A percentile compares a stretch with the other conserved stretches of the same genome.
These are phyloP conservation scores for Augochlorella aurata DNA, from an alignment of 2,888 invertebrate genomes.

Conservation along the genomic window DNA sequence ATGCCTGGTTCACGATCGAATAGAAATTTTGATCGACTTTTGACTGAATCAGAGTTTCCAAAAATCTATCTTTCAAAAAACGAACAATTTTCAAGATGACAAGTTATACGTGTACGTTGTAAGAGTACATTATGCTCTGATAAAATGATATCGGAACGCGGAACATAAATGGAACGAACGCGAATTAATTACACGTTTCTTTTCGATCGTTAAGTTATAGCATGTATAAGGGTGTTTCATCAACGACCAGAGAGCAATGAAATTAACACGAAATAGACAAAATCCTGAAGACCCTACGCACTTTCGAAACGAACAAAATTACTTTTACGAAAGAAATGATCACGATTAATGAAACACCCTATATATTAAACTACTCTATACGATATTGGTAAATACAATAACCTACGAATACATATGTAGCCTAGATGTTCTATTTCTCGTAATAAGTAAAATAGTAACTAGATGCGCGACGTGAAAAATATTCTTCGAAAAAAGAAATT, in stretches of 20 bases:
- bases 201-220: slow-evolving; percentile 62
- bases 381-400: slow-evolving; percentile 63
- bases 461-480: slow-evolving; percentile 51
- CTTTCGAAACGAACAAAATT: not conserved
- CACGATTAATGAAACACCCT: slow-evolving; percentile 17
- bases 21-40: slow-evolving; percentile 31
- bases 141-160: not conserved
- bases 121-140: not conserved
- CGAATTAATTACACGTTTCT: slow-evolving; percentile 34
- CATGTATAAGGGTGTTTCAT: slow-evolving; percentile 38
- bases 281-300: not conserved
- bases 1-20: slow-evolving; percentile 48
- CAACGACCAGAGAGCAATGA: not conserved
- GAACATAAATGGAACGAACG: not conserved
- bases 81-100: not conserved
- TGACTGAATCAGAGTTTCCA: not conserved
- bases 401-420: slow-evolving; percentile 69
- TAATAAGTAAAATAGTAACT: slow-evolving; percentile 50
- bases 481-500: slow-evolving; percentile 36
- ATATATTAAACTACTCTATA: slow-evolving; percentile 49
- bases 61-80: not conserved
- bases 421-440: slow-evolving; percentile 55
- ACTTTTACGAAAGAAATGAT: slow-evolving; percentile 8
- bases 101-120: not conserved
- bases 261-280: not conserved